Evolutionary conservation across 2,113 vertebrate genomes (phyloP), one percentile per base, ranked within the genome.

Genomic region (Halichoeres trimaculatus): DNA sequence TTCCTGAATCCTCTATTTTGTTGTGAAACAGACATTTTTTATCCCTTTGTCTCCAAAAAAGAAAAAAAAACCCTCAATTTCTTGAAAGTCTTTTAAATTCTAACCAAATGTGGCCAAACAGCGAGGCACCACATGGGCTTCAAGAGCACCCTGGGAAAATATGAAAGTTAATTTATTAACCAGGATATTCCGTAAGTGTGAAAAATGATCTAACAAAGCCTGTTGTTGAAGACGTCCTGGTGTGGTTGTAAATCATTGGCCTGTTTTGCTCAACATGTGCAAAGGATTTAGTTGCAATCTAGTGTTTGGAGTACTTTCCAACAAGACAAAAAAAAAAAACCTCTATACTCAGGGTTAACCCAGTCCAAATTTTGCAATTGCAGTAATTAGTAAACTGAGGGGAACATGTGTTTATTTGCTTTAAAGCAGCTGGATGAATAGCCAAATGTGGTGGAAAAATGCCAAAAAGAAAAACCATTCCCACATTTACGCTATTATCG

Each of bases 401-500:
- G 54, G 62, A 85, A 64, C 61, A 52, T 3, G 26, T 61, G 75
- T 85, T 83, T 85, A 76, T 85, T 85, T 85, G 61, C 64, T 71
- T 68, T 75, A 87, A 66, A 61, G 50, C n/a, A 41, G 48, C 58
- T 57, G 50, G 48, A 30, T 13, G 26, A 43, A 43, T 40, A 57
- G 47, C 77, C 75, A 81, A 80, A 78, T 78, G 64, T 23, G 19
- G 45, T 54, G 61, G 68, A 36, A 34, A 41, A 40, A 43, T 34
- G 69, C 64, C 87, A 76, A 56, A 38, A 43, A 80, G 65, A 14
- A 1, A 61, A 89, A 85, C 1, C 45, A 65, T 83, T 70, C 41
- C 80, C 85, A 76, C 52, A 82, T 86, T 82, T 58, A 20, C 51
- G 35, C 40, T 73, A 35, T 84, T 82, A 80, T 81, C 75, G 70